These are phyloP conservation scores for Rhinoptilus africanus DNA, from an alignment of 2,113 vertebrate genomes.

Conservation along the genomic window DNA sequence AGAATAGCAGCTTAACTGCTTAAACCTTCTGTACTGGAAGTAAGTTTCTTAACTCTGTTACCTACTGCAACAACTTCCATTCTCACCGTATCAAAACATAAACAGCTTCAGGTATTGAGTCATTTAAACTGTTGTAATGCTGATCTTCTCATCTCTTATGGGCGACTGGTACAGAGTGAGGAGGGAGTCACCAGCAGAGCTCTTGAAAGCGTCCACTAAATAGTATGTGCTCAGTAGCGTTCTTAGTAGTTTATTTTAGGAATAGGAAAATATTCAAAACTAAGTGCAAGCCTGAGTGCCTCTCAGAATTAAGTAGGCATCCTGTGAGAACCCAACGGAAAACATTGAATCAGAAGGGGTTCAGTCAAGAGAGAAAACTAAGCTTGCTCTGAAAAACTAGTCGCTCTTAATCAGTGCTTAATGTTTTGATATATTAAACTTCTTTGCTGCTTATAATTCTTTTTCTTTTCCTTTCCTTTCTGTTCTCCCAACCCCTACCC, in stretches of 20 bases:
- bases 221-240: neutral
- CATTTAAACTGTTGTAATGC: neutral
- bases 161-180: neutral
- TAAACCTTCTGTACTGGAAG: neutral
- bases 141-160: neutral
- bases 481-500: fast-evolving
- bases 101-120: neutral
- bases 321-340: neutral
- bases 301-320: neutral
- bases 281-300: neutral
- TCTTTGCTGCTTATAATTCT: neutral
- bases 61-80: neutral
- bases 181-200: neutral
- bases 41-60: neutral
- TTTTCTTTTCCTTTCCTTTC: no score
- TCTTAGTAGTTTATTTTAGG: neutral
- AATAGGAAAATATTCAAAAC: neutral
- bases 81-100: neutral
- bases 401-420: neutral
- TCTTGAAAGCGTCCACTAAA: neutral
- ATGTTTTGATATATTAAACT: neutral
- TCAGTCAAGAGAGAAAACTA: neutral
- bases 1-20: neutral
- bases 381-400: neutral
- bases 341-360: neutral